These are phyloP conservation scores for Otus sunia DNA, from an alignment of 2,113 vertebrate species.

Conservation along the genomic window DNA sequence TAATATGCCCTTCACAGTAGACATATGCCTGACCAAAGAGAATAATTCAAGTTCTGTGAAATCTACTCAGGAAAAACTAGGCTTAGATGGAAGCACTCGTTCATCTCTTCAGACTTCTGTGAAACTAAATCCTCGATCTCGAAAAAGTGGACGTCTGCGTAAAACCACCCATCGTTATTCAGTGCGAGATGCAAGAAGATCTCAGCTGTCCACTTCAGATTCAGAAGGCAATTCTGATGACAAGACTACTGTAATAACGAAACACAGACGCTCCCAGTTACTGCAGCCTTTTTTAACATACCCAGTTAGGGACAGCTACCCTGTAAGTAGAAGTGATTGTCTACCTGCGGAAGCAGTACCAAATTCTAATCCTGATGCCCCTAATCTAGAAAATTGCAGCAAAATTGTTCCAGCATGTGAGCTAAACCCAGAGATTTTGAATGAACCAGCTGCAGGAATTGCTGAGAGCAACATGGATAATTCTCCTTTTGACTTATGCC, in stretches of 20 bases:
- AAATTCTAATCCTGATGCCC: not conserved
- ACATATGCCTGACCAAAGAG: conserved; percentile 83
- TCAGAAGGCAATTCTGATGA: conserved; percentile 90
- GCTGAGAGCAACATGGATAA: conserved; percentile 82
- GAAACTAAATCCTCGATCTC: conserved; percentile 73
- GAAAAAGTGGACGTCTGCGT: conserved; percentile 77
- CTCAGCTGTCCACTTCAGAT: conserved; percentile 91
- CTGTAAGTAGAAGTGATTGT: conserved; percentile 41
- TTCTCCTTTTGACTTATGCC: conserved; percentile 93
- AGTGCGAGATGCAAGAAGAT: conserved; percentile 85
- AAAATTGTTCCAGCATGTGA: conserved; percentile 42
- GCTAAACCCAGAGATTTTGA: conserved; percentile 71
- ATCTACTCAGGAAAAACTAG: conserved; percentile 81
- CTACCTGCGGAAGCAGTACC: not conserved
- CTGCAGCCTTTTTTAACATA: conserved; percentile 72
- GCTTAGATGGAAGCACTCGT: conserved; percentile 63
- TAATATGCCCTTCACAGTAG: conserved; percentile 79
- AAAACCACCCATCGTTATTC: conserved; percentile 86
- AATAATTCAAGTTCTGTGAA: conserved; percentile 70
- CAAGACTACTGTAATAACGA: conserved; percentile 62
- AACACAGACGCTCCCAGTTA: conserved; percentile 75
- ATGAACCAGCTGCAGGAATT: conserved; percentile 78
- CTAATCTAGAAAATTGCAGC: conserved; percentile 20
- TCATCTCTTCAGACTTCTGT: conserved; percentile 57
- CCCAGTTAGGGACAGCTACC: conserved; percentile 63